A percentile compares a stretch with the other conserved stretches of the same genome.
These are phyloP conservation scores for Phymatocera aterrima DNA, from an alignment of 2,888 invertebrate species.

Conservation along the genomic window DNA sequence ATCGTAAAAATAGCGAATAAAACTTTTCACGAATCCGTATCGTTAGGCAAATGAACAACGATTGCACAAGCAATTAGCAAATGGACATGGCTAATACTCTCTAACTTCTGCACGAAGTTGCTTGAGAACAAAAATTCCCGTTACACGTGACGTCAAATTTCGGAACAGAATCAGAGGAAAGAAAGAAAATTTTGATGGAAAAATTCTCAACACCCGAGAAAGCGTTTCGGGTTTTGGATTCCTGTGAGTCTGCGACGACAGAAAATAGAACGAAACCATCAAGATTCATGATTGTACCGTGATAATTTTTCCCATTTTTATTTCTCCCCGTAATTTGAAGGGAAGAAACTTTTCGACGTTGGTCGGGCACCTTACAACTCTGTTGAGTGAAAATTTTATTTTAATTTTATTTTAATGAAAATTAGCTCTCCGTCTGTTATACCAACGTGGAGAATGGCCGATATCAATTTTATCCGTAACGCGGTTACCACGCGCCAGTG, in stretches of 20 bases:
- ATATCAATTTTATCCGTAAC: constrained; percentile 57
- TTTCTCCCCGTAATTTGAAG: not conserved
- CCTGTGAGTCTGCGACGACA: too few species aligned
- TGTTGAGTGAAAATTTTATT: constrained; percentile 54
- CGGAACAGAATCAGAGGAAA: not conserved
- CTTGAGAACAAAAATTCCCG: too few species aligned
- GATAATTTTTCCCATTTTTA: not conserved
- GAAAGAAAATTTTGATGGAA: not conserved
- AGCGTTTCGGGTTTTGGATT: not conserved
- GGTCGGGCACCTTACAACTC: not conserved
- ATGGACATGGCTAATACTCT: not conserved
- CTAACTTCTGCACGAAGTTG: not conserved
- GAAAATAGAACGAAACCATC: not conserved
- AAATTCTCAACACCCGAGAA: not conserved
- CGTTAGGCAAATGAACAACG: not conserved
- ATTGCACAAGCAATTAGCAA: constrained; percentile 18
- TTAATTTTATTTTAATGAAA: constrained; percentile 60
- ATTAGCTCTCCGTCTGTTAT: constrained; percentile 51
- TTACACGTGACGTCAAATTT: too few species aligned
- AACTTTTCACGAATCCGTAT: constrained; percentile 17
- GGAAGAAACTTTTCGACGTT: constrained; percentile 17
- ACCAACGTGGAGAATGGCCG: constrained; percentile 45
- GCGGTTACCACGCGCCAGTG: constrained; percentile 53
- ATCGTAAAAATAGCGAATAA: constrained; percentile 29
- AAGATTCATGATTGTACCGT: constrained; percentile 11